phyloP scores from a whole-genome alignment of 2,797 vertebrate species.

The Ptychadena robeensis region DNA sequence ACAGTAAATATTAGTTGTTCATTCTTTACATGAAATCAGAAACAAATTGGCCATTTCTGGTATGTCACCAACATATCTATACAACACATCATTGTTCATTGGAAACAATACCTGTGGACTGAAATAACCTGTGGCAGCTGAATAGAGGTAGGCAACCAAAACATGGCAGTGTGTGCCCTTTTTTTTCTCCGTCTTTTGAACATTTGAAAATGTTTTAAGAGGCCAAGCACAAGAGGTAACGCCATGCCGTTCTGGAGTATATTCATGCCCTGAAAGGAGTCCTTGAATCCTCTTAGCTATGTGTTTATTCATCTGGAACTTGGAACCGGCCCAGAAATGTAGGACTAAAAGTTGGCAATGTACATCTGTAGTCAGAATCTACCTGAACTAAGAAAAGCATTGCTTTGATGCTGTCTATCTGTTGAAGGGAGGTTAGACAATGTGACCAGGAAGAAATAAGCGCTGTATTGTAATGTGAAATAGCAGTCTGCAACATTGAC shows the following conservation, averaged over 20 bases:
- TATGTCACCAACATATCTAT: neutral
- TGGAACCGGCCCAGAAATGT: slow-evolving; percentile 58
- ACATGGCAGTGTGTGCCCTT: neutral
- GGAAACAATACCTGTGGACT: neutral
- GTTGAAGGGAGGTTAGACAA: slow-evolving; percentile 16
- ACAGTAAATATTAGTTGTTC: slow-evolving; percentile 1
- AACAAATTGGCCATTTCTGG: neutral
- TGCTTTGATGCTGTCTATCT: slow-evolving; percentile 55
- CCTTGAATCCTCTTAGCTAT: slow-evolving; percentile 51
- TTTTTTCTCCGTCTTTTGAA: too few species aligned
- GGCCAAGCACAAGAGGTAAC: slow-evolving; percentile 32
- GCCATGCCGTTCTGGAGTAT: slow-evolving; percentile 18
- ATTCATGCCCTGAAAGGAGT: slow-evolving; percentile 50
- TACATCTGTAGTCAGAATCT: slow-evolving; percentile 55
- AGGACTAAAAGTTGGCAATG: slow-evolving; percentile 53
- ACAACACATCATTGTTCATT: neutral
- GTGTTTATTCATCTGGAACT: slow-evolving; percentile 45
- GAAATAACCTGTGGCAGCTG: neutral
- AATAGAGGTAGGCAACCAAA: slow-evolving; percentile 2
- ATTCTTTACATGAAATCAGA: neutral
- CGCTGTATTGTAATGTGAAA: slow-evolving; percentile 45
- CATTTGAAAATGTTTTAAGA: neutral
- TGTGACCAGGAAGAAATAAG: slow-evolving; percentile 36
- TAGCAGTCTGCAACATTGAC: slow-evolving; percentile 14
- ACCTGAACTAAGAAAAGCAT: slow-evolving; percentile 40